Evolutionary conservation across 2,797 vertebrate genomes (phyloP), one percentile per base, ranked within the genome.

Genomic region (Oreochromis mossambicus): DNA sequence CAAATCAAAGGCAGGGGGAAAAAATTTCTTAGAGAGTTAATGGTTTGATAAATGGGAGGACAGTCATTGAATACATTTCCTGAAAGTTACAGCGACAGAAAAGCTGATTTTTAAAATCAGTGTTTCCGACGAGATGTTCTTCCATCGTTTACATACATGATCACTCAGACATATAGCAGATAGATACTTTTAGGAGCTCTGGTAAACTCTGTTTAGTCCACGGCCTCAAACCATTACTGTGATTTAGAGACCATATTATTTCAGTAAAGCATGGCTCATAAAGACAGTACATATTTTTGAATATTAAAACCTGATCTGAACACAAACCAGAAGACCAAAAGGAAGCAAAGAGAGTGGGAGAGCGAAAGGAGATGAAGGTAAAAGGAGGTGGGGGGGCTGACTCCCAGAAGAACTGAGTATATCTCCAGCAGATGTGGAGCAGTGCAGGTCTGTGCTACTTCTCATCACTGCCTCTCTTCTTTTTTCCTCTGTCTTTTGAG

Each of bases 381-480:
- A 87, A 87, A 83, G 81, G 85, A 87, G 78, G 88, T 79, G 26
- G 85, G 80, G 84, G 84, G 84, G 83, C 88, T 87, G 87, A 88
- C 87, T 93, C 92, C 87, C 94, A 90, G 91, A 94, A 93, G 92
- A 88, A 87, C 78, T 82, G 83, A 56, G 66, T 92, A 88, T 92
- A 91, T 95, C 89, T 93, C 85, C 89, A 92, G 92, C 93, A 95
- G 94, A 95, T 96, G 94, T 96, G 86, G 73, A 91, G 77, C 86
- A 85, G 81, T 78, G 76, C 75, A 92, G 84, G 89, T 87, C 91
- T 92, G 88, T 78, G 81, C 77, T 92, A 73, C 88, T 84, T 93
- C 91, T 90, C 85, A 86, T 90, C 88, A 85, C 83, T 85, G 82
- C 78, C 51, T 86, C 79, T 55, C 58, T 43, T 34, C 46, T 82